Evolutionary conservation across 2,888 invertebrate species (phyloP).

Genomic region (Tetrapedia diversipes): DNA sequence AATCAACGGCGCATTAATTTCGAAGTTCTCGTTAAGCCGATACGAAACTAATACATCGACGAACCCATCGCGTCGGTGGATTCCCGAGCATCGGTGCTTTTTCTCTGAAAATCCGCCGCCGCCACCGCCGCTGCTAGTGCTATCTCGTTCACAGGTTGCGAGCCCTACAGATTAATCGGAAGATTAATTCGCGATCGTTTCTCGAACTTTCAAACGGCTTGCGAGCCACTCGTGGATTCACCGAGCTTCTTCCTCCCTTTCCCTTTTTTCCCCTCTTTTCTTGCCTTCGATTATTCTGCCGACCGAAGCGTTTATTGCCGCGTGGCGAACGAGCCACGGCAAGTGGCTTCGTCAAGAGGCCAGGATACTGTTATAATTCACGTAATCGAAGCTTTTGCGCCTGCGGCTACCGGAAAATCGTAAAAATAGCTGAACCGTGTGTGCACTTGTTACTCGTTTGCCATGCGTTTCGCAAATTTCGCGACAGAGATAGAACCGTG

Average conservation of each 20-base stretch:
- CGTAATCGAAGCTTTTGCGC: conserved; percentile 55
- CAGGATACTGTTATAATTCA: conserved; percentile 58
- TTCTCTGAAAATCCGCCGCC: background rate
- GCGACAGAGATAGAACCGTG: background rate
- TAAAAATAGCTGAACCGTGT: conserved; percentile 52
- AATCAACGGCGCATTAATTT: conserved; percentile 51
- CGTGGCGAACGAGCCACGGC: conserved; percentile 25
- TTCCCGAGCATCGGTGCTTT: background rate
- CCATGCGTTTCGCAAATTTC: conserved; percentile 22
- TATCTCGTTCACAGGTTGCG: conserved; percentile 15
- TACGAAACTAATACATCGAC: conserved; percentile 29
- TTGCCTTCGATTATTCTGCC: conserved; percentile 19
- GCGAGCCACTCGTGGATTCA: conserved; percentile 21
- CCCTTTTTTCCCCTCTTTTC: background rate
- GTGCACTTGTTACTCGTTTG: conserved; percentile 29
- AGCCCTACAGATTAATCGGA: conserved; percentile 22
- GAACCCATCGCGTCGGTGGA: background rate
- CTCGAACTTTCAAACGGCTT: conserved; percentile 21
- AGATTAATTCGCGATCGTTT: conserved; percentile 39
- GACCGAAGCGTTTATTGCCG: conserved; percentile 23
- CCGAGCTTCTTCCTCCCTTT: background rate
- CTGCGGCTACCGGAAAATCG: conserved; percentile 30
- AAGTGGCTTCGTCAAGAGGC: conserved; percentile 31
- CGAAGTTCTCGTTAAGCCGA: conserved; percentile 36
- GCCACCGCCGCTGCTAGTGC: background rate